These are phyloP conservation scores for Myanophis thanlyinensis DNA, from an alignment of 2,113 vertebrate species.

Conservation along the genomic window DNA sequence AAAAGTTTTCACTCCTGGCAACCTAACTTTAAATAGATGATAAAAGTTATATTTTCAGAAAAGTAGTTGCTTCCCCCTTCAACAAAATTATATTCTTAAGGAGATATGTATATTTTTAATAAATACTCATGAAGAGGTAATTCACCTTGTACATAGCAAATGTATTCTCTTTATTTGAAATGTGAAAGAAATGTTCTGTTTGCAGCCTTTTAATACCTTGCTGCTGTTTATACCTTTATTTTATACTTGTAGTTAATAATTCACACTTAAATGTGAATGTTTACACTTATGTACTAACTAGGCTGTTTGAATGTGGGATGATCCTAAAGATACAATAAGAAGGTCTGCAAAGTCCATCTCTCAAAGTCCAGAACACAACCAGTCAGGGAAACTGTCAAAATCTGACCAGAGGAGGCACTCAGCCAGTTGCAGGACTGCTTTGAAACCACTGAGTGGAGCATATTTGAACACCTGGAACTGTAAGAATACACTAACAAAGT, in stretches of 20 bases:
- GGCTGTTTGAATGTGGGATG: background rate
- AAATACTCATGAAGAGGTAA: background rate
- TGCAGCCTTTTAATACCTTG: background rate
- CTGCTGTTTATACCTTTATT: background rate
- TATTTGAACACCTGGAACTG: no score
- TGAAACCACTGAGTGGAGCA: no score
- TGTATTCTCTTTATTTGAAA: background rate
- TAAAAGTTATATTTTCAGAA: background rate
- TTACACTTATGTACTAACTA: background rate
- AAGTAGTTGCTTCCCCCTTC: background rate
- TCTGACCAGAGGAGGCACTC: no score
- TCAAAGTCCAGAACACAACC: no score
- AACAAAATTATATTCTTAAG: background rate
- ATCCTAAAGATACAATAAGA: background rate
- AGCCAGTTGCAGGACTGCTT: no score
- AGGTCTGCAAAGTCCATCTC: background rate
- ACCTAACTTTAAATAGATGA: background rate
- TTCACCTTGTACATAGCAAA: background rate
- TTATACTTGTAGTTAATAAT: background rate
- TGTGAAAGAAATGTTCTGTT: background rate
- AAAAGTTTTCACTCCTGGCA: background rate
- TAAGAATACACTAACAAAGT: no score
- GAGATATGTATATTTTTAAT: background rate
- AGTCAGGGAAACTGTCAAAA: no score
- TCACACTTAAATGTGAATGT: background rate